Conservation (phyloP, 2,888 invertebrate genomes). For the Aphidoletes aphidimyza region DNA sequence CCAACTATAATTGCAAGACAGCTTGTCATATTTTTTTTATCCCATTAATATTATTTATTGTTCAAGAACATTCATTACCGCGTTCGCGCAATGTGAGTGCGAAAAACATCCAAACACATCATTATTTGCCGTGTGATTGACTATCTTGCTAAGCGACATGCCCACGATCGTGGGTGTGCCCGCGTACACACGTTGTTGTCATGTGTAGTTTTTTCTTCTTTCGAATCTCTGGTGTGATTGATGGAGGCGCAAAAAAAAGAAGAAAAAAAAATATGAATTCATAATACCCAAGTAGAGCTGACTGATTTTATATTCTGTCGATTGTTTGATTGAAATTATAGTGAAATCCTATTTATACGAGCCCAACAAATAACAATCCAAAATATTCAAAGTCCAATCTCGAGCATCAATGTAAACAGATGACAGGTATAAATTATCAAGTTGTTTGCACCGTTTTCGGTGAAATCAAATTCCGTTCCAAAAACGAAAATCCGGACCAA, state of each 20-base stretch:
- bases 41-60: constrained; percentile 49
- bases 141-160: background rate
- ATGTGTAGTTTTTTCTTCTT: too few relatives aligned
- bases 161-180: constrained; percentile 34
- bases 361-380: background rate
- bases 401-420: background rate
- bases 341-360: too few relatives aligned
- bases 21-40: background rate
- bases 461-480: background rate
- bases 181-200: background rate
- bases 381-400: background rate
- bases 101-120: background rate
- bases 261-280: background rate
- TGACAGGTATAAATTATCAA: constrained; percentile 16
- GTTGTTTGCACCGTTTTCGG: background rate
- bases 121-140: constrained; percentile 13
- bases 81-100: background rate
- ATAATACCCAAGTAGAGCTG: background rate
- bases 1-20: background rate
- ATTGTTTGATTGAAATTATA: too few relatives aligned
- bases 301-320: too few relatives aligned
- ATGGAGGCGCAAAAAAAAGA: too few relatives aligned
- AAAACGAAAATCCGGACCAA: too few relatives aligned
- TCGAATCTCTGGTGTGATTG: too few relatives aligned
- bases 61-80: constrained; percentile 10